These are phyloP conservation scores for Merops nubicus DNA, from an alignment of 2,113 vertebrate species.

Conservation along the genomic window DNA sequence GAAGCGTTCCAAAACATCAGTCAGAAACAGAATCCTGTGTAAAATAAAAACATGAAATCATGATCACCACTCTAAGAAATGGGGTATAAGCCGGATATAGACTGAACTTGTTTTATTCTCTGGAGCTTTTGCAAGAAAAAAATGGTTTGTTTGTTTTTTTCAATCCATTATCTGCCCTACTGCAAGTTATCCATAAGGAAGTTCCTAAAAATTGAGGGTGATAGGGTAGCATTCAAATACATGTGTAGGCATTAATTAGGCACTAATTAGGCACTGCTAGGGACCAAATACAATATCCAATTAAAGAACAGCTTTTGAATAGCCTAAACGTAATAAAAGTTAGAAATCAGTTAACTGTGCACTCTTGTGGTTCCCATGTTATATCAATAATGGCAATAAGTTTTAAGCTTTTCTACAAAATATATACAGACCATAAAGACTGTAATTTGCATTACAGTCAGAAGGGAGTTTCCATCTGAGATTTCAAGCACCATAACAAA, in stretches of 20 bases:
- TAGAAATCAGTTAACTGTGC: neutral
- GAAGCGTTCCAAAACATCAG: neutral
- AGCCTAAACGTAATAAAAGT: neutral
- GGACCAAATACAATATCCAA: neutral
- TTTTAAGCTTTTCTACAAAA: neutral
- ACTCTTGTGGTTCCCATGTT: neutral
- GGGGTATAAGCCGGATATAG: neutral
- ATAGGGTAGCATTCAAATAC: neutral
- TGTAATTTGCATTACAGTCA: neutral
- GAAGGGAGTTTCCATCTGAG: neutral
- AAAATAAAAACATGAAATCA: neutral
- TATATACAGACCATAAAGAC: neutral
- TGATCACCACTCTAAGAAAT: neutral
- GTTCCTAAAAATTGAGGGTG: neutral
- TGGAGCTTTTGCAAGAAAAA: neutral
- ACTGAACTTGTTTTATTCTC: neutral
- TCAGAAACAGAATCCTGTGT: neutral
- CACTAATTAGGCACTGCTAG: neutral
- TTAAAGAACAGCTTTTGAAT: neutral
- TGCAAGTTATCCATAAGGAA: neutral
- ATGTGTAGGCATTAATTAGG: neutral
- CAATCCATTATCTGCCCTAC: neutral
- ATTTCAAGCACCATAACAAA: neutral
- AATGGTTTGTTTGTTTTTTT: rapidly evolving
- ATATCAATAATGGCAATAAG: neutral